Evolutionary conservation across 2,888 invertebrate genomes (phyloP), one percentile per base, ranked within the genome.

Genomic region (Tenthredo notha): DNA sequence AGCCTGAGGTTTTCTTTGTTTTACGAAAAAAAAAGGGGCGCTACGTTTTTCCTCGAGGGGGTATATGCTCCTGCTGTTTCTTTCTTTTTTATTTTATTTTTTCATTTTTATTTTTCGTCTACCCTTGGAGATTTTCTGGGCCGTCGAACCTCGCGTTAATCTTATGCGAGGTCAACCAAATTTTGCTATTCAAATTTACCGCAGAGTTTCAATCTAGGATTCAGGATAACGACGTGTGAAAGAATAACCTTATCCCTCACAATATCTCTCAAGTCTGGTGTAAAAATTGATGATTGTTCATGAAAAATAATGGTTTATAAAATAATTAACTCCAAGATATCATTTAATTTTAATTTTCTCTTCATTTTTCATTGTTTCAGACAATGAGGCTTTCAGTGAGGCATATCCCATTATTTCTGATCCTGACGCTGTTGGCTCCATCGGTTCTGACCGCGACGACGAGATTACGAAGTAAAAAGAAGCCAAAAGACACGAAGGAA

Each of bases 381-480:
- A 80, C 40, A 80, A 80, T 80, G 80, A 58, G 61, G 7, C 58
- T 80, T 80, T 54, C 80, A 25, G 80, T 61, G 72, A 58, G 74
- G 18, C 54, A 74, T 50, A 33, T 74, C 50, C 37, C 40, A 18
- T 58, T 54, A 37, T 74, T 74, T 61, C 40, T 84, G 54, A 15
- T 84, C 25, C 74, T 84, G 84, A 25, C 33, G 50, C 43, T 72
- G 25, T 29, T 72, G 25, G 74, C 74, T 5, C 84, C 74, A 54
- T 84, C 84, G 43, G 74, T 72, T 21, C 47, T 74, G 25, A 85
- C 85, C n/a, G 86, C 88, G 18, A 84, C 85, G 29, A 86, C 88
- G 70, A 90, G 89, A 47, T 87, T 88, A 1, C 90, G 92, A 0
- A 90, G 89, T 78, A 88, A 86, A 74, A 92, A 90, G 86, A 90